A percentile compares a stretch with the other conserved stretches of the same genome.
Evolutionary conservation across 2,113 vertebrate genomes (phyloP).

Genomic region (Elanoides forficatus): DNA sequence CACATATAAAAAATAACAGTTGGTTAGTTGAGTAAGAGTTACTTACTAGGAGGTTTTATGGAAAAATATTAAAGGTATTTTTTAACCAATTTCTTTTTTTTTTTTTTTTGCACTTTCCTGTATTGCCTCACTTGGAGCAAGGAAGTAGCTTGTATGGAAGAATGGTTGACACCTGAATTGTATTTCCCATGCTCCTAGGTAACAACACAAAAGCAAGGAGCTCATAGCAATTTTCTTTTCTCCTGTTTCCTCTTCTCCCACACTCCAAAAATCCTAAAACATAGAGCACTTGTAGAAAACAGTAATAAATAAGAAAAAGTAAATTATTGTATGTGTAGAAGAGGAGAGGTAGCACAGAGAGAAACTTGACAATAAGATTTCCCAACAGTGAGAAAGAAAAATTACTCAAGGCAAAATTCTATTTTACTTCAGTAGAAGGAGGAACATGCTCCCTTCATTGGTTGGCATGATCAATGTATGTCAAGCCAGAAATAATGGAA

Average conservation of each 20-base stretch:
- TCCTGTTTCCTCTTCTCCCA: neutral
- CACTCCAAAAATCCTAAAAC: neutral
- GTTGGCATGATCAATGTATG: neutral
- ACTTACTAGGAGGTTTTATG: neutral
- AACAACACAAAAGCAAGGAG: neutral
- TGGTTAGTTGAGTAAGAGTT: neutral
- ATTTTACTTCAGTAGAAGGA: neutral
- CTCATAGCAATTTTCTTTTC: neutral
- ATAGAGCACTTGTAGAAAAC: neutral
- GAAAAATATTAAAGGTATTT: neutral
- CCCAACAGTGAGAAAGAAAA: neutral
- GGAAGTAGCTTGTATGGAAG: neutral
- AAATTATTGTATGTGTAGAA: neutral
- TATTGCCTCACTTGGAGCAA: neutral
- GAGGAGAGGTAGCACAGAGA: neutral
- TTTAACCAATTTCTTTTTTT: neutral
- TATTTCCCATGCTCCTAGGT: neutral
- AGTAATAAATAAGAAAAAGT: neutral
- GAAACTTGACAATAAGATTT: neutral
- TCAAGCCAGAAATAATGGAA: neutral
- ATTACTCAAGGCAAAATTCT: neutral
- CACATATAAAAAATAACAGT: neutral
- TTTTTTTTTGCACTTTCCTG: neutral
- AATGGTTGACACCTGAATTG: neutral
- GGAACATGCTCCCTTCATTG: neutral